Base-by-base conservation (phyloP, 2,797 vertebrate species). In the Lithobates pipiens region DNA sequence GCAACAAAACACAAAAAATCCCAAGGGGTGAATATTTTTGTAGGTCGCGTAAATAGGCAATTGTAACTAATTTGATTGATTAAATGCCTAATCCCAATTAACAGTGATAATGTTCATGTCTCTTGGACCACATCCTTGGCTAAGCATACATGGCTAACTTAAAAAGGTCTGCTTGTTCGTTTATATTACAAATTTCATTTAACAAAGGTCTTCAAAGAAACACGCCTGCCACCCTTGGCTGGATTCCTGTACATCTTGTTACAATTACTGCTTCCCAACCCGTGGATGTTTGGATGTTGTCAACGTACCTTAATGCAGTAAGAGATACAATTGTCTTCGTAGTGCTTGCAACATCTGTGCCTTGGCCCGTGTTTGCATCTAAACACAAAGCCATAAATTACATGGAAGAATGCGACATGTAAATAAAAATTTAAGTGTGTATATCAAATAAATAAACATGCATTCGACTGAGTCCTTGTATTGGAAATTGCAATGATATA, bases 331-430 rank as follows among this genome's bases (percentile, higher is more conserved):
- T 99, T 99, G 94, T 99, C 98, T 88, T 97, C 95, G 87, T 97
- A 96, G 93, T 99, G 98, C 92, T 97, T 99, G 92, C 98, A 99
- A 92, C 98, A 99, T 93, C 97, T 96, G 93, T 99, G 98, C 88
- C 98, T 96, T 87, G 98, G 98, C 89, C 98, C 98, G 77, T 92
- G 94, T 92, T 96, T 98, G 94, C 98, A 99, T 95, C 98, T 99
- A 92, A 89, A 94, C 91, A 89, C 80, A 89, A 88, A 78, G 90
- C 84, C 89, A 88, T 91, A 94, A 94, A 72, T 81, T 69, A 72
- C 69, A 25, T 8, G 27, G 82, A 88, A 89, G 89, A 84, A 89
- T 88, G 0, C 85, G 89, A 89, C 88, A 89, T 86, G 65, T 76
- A 16, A 0, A 63, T 86, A 84, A 0, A 61, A 50, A 67, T 67